Evolutionary conservation across 2,113 vertebrate genomes (phyloP), one percentile per base, ranked within the genome.

Genomic region (Mohoua ochrocephala): DNA sequence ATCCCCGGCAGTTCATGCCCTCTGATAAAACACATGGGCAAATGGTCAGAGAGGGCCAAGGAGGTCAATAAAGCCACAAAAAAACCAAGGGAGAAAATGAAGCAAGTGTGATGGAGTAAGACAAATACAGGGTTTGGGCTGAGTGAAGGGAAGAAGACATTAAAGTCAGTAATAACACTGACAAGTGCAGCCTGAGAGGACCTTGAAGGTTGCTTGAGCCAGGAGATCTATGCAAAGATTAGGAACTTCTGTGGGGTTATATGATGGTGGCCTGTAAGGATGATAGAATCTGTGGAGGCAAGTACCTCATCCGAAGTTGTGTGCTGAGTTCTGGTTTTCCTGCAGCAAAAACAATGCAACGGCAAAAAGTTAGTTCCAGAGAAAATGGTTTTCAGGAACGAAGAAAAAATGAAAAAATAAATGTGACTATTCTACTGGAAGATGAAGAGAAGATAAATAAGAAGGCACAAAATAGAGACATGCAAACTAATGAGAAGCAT

Each of bases 401-500:
- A 30, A 70, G 15, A 71, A 67, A n/a, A 5, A 35, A 37, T 2
- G 1, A 56, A 80, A 86, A 64, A 76, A 85, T 2, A 63, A 61
- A 84, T 8, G 6, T 56, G 37, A 68, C 59, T 79, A 49, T 73
- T 83, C 57, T 56, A 59, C 53, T 69, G 50, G 44, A 69, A 50
- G 21, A 65, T 69, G 53, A 92, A 88, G 23, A 80, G 31, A 80
- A 88, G 67, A 95, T 54, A 92, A 92, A 95, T 74, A 84, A 87
- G 10, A 92, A 78, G 9, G 37, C 86, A 20, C 19, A 85, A 96
- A 92, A 87, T 39, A 96, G 61, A 92, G 68, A 79, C 53, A 60
- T 37, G 33, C 19, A 79, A 91, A 82, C 57, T 73, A 76, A 93
- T 39, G 11, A 92, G 65, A 28, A 91, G 45, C 57, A 79, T 56